Percentiles rank a stretch among this genome's conserved stretches.
phyloP scores from a whole-genome alignment of 2,888 invertebrate genomes.

The Icerya purchasi region DNA sequence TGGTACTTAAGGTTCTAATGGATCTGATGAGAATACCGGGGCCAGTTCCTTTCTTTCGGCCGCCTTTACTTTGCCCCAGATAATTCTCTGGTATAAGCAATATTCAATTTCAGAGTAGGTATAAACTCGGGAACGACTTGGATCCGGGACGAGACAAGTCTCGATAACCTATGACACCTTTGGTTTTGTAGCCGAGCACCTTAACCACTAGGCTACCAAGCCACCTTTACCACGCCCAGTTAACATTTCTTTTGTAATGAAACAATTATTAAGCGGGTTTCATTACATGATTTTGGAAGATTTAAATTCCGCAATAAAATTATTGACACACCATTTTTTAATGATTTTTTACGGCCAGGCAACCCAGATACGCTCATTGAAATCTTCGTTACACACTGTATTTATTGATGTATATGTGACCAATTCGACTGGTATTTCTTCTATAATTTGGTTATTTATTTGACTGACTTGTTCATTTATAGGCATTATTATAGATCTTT shows the following conservation, averaged over 20 bases:
- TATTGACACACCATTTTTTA: conserved; percentile 10
- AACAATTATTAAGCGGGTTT: background rate
- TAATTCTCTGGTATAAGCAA: too few relatives aligned
- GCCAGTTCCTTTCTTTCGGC: too few relatives aligned
- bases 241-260: conserved; percentile 15
- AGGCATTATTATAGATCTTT: conserved; percentile 22
- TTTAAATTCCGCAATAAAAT: background rate
- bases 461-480: conserved; percentile 14
- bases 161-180: too few relatives aligned
- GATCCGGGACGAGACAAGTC: too few relatives aligned
- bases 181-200: too few relatives aligned
- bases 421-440: conserved; percentile 1
- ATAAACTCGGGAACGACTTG: too few relatives aligned
- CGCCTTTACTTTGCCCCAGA: too few relatives aligned
- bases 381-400: conserved; percentile 3
- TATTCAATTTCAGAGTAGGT: too few relatives aligned
- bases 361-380: conserved; percentile 9
- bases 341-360: conserved; percentile 10
- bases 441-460: conserved; percentile 7
- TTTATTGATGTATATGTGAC: conserved; percentile 6
- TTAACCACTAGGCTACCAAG: too few relatives aligned
- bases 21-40: too few relatives aligned
- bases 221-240: conserved; percentile 16
- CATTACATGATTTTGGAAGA: background rate
- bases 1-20: too few relatives aligned